These are phyloP conservation scores for Xyrichtys novacula DNA, from an alignment of 2,797 vertebrate genomes.

Conservation along the genomic window DNA sequence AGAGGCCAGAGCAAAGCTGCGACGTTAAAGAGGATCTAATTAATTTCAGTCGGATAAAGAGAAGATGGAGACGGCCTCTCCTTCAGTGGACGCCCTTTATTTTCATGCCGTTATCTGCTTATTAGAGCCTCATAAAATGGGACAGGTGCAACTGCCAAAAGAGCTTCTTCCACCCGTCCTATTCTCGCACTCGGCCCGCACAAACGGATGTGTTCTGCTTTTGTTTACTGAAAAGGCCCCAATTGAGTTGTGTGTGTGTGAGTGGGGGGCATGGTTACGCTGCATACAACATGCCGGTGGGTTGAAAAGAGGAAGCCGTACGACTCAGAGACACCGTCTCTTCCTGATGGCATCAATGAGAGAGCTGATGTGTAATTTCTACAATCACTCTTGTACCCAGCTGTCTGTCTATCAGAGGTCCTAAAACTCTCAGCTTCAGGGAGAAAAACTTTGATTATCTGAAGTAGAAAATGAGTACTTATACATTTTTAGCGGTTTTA, in stretches of 20 bases:
- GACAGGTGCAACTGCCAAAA: conserved; percentile 85
- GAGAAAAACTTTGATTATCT: too few species aligned
- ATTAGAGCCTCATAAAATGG: conserved; percentile 85
- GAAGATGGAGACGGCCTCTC: conserved; percentile 48
- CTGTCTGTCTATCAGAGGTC: conserved; percentile 8
- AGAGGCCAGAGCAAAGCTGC: conserved; percentile 20
- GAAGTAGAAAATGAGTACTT: neutral
- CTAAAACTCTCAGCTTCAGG: neutral
- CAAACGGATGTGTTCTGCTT: conserved; percentile 80
- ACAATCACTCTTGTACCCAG: conserved; percentile 14
- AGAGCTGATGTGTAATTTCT: conserved; percentile 34
- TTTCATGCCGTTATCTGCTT: conserved; percentile 74
- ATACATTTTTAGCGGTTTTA: conserved; percentile 6
- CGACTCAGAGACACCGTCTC: conserved; percentile 63
- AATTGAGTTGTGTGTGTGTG: conserved; percentile 74
- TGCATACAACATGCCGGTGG: conserved; percentile 66
- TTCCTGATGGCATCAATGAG: conserved; percentile 41
- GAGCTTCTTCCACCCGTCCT: conserved; percentile 70
- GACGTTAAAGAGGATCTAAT: conserved; percentile 68
- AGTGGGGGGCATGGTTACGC: conserved; percentile 67
- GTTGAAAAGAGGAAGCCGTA: conserved; percentile 62
- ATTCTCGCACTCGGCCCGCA: conserved; percentile 70
- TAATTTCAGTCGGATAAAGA: conserved; percentile 71
- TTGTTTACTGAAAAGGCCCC: conserved; percentile 82
- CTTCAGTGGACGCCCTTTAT: conserved; percentile 57